Percentiles rank a stretch among this genome's conserved stretches.
Conservation (phyloP, 2,113 vertebrate species). For the Eira barbara region DNA sequence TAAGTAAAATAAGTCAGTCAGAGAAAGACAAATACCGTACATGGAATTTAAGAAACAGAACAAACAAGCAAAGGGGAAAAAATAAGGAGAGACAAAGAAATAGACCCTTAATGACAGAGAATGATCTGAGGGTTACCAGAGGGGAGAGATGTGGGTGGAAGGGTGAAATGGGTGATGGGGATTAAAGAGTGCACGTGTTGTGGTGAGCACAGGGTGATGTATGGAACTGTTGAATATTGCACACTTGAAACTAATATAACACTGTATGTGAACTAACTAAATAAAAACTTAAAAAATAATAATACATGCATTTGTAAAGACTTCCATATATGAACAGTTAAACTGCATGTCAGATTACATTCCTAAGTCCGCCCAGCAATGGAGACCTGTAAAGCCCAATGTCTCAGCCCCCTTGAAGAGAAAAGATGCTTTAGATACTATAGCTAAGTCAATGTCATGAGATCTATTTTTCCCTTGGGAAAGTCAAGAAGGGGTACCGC, state of each 20-base stretch:
- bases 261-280: background rate
- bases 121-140: background rate
- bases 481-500: slow-evolving; percentile 43
- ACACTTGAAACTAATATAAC: background rate
- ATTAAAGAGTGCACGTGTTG: background rate
- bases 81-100: background rate
- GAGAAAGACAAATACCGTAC: background rate
- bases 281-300: background rate
- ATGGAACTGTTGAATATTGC: background rate
- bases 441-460: background rate
- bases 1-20: background rate
- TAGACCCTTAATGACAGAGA: background rate
- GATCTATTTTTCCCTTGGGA: slow-evolving; percentile 9
- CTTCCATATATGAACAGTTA: background rate
- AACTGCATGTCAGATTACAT: background rate
- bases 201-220: background rate
- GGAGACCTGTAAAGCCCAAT: background rate
- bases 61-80: background rate
- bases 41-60: background rate
- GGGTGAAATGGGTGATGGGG: background rate
- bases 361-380: background rate
- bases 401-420: background rate
- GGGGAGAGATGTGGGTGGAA: background rate
- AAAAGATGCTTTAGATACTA: background rate
- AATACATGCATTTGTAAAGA: background rate